These are phyloP conservation scores for Trachelus stipa DNA, from an alignment of 2,888 invertebrate genomes.

Conservation along the genomic window DNA sequence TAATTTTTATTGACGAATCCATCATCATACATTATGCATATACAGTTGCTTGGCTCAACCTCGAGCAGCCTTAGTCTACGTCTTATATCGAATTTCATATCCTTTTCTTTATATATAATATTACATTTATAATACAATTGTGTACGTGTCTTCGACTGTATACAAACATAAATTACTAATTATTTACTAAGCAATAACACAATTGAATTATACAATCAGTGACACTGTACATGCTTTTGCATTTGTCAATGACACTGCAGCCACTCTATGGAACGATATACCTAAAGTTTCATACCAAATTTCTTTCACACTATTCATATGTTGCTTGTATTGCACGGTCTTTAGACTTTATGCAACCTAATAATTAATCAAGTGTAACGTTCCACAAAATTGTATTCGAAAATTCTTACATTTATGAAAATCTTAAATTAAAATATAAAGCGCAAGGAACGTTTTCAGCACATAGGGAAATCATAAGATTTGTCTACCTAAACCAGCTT, in stretches of 20 bases:
- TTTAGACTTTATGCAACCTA: neutral
- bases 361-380: too few species aligned
- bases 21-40: constrained; percentile 57
- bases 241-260: constrained; percentile 27
- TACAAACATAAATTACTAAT: constrained; percentile 43
- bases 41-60: constrained; percentile 52
- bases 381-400: too few species aligned
- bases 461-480: too few species aligned
- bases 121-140: constrained; percentile 36
- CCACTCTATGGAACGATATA: constrained; percentile 3
- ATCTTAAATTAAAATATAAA: too few species aligned
- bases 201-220: constrained; percentile 25
- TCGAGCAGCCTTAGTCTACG: constrained; percentile 45
- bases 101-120: constrained; percentile 23
- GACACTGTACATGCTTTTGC: constrained; percentile 23
- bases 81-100: constrained; percentile 30
- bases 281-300: too few species aligned
- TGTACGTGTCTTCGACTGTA: constrained; percentile 35
- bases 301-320: too few species aligned
- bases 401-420: too few species aligned
- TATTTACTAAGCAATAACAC: constrained; percentile 29
- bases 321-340: too few species aligned
- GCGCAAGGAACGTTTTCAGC: too few species aligned
- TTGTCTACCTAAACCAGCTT: too few species aligned
- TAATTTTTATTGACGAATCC: constrained; percentile 64